A percentile compares a stretch with the other conserved stretches of the same genome.
These are phyloP conservation scores for Lota lota DNA, from an alignment of 2,113 vertebrate genomes.

Conservation along the genomic window DNA sequence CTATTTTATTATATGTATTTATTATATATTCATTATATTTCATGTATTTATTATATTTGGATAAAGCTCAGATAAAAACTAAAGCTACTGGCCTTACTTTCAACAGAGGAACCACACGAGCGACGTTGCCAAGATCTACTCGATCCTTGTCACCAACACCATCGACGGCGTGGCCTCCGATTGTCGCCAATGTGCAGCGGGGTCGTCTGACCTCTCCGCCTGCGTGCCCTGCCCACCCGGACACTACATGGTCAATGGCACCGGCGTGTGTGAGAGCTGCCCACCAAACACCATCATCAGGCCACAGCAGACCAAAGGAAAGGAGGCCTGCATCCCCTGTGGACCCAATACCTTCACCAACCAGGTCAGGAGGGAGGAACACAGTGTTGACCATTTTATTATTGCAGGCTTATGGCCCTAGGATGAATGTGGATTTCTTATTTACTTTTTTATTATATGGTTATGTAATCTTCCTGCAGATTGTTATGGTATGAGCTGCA, in stretches of 20 bases:
- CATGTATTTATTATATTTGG: too few relatives aligned
- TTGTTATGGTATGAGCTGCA: too few relatives aligned
- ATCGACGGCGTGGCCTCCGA: slow-evolving; percentile 85
- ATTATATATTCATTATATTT: too few relatives aligned
- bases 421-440: not conserved
- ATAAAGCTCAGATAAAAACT: too few relatives aligned
- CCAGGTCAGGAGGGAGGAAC: slow-evolving; percentile 65
- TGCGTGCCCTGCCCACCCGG: slow-evolving; percentile 85
- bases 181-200: slow-evolving; percentile 83
- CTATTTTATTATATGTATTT: too few relatives aligned
- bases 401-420: not conserved
- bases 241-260: slow-evolving; percentile 74
- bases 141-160: slow-evolving; percentile 87
- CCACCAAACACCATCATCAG: slow-evolving; percentile 78
- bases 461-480: too few relatives aligned
- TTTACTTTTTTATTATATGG: too few relatives aligned
- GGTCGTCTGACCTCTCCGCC: slow-evolving; percentile 58
- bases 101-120: slow-evolving; percentile 72
- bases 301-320: slow-evolving; percentile 74
- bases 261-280: slow-evolving; percentile 78
- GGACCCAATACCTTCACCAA: slow-evolving; percentile 85
- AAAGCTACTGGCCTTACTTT: too few relatives aligned
- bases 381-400: not conserved
- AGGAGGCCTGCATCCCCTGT: slow-evolving; percentile 78
- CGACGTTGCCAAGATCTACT: slow-evolving; percentile 88